A percentile compares a stretch with the other conserved stretches of the same genome.
phyloP scores from a whole-genome alignment of 2,888 invertebrate species.

The Chironomus riparius region DNA sequence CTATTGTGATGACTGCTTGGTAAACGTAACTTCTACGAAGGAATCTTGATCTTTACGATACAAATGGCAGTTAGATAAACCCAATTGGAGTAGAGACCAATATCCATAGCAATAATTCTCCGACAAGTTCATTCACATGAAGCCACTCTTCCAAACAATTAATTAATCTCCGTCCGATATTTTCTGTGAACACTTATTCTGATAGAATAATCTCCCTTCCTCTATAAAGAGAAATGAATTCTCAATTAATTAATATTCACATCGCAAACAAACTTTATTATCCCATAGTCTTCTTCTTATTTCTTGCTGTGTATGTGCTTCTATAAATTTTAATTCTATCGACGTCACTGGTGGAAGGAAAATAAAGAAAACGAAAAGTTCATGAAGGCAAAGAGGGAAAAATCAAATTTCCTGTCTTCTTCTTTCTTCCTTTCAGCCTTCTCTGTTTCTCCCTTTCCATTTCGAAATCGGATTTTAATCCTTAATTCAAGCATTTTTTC shows the following conservation, averaged over 20 bases:
- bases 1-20: no score
- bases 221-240: neutral
- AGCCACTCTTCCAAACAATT: no score
- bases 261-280: neutral
- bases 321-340: neutral
- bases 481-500: neutral
- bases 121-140: no score
- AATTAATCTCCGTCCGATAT: no score
- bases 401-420: constrained; percentile 22
- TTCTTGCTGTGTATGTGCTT: neutral
- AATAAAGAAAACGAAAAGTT: neutral
- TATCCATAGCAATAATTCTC: no score
- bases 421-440: neutral
- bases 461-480: neutral
- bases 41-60: no score
- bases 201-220: no score
- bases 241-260: constrained; percentile 2
- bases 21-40: no score
- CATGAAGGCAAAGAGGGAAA: neutral
- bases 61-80: no score
- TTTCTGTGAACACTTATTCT: no score
- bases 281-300: neutral
- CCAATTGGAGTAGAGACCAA: no score
- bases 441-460: neutral
- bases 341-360: neutral